phyloP scores from a whole-genome alignment of 92 coral and sea anemone genomes.

The Micromussa lordhowensis region DNA sequence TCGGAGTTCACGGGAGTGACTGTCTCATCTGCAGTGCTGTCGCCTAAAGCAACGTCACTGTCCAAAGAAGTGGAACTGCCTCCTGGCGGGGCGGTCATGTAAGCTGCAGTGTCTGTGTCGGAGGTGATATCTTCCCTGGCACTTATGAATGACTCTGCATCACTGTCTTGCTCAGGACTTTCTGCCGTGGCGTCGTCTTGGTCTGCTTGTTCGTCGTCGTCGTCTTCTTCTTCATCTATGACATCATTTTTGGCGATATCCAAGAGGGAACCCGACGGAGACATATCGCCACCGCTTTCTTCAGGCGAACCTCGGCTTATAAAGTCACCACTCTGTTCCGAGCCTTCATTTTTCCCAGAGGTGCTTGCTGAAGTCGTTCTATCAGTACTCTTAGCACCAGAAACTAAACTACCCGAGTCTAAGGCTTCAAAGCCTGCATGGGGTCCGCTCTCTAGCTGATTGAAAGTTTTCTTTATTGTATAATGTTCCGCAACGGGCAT shows the following conservation, averaged over 20 bases:
- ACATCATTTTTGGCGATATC: conserved; percentile 43
- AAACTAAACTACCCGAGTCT: not conserved
- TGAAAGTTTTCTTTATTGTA: conserved; percentile 27
- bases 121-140: conserved; percentile 90
- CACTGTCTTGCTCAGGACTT: conserved; percentile 75
- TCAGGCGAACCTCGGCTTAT: not conserved
- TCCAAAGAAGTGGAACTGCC: conserved; percentile 79
- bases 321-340: not conserved
- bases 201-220: conserved; percentile 38
- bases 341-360: not conserved
- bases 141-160: conserved; percentile 84
- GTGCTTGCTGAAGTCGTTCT: not conserved
- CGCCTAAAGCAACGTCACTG: conserved; percentile 52
- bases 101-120: conserved; percentile 82
- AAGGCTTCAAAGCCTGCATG: not conserved
- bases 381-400: not conserved
- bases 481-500: conserved; percentile 20
- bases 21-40: conserved; percentile 60
- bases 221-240: conserved; percentile 55
- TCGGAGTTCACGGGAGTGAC: conserved; percentile 87
- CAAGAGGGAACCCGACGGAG: conserved; percentile 49
- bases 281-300: conserved; percentile 8
- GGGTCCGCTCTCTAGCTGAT: conserved; percentile 7
- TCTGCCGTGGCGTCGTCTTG: not conserved
- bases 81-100: conserved; percentile 75